Conservation (phyloP, 1,140 invertebrate species). For the Scaptomyza montana region DNA sequence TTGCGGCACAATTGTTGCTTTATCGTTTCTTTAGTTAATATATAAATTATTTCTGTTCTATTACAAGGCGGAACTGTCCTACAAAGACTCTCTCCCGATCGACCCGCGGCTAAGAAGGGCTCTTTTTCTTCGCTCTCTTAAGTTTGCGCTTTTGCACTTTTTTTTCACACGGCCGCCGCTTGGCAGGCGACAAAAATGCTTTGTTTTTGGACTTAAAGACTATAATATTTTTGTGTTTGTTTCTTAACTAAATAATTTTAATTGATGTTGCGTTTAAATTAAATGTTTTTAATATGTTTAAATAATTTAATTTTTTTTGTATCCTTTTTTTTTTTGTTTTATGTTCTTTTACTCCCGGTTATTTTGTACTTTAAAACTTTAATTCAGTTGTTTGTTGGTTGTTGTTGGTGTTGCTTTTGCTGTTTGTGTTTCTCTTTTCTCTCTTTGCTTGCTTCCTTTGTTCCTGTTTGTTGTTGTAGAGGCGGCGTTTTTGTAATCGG, state of each 20-base stretch:
- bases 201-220: constrained; percentile 49
- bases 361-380: constrained; percentile 84
- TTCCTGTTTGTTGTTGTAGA: constrained; percentile 44
- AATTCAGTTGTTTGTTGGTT: constrained; percentile 77
- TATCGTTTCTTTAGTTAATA: constrained; percentile 57
- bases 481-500: constrained; percentile 54
- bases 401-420: constrained; percentile 69
- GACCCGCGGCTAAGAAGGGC: constrained; percentile 7
- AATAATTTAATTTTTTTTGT: constrained; percentile 69
- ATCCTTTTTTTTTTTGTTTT: constrained; percentile 49
- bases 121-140: constrained; percentile 1
- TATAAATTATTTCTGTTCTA: constrained; percentile 21
- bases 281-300: constrained; percentile 71
- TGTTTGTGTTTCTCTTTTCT: constrained; percentile 61
- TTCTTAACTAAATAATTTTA: constrained; percentile 73
- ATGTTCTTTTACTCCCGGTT: constrained; percentile 73
- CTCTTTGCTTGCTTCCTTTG: constrained; percentile 51
- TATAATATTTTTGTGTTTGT: constrained; percentile 47
- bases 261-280: constrained; percentile 82
- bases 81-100: constrained; percentile 29
- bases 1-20: constrained; percentile 80
- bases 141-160: constrained; percentile 30
- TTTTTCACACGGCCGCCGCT: constrained; percentile 25
- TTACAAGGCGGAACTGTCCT: constrained; percentile 41
- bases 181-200: constrained; percentile 33